Conservation (phyloP, 2,888 invertebrate species). For the Eutolmus rufibarbis region DNA sequence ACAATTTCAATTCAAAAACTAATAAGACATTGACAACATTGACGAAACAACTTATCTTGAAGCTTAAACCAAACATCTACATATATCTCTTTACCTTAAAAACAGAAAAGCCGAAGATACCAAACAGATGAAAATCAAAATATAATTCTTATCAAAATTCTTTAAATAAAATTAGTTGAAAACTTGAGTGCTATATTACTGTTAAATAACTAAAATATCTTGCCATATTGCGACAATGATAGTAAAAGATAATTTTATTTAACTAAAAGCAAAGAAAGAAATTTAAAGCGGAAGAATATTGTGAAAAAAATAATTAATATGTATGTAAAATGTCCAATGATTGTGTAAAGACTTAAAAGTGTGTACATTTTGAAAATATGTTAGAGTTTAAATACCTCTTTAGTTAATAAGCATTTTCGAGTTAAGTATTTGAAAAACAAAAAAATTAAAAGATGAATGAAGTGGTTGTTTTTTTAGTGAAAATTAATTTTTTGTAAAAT, state of each 20-base stretch:
- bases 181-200: slow-evolving; percentile 27
- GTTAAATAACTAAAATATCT: slow-evolving; percentile 20
- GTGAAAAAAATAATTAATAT: background rate
- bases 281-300: background rate
- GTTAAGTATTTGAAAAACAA: background rate
- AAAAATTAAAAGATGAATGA: background rate
- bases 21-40: too few species aligned
- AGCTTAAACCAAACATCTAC: too few species aligned
- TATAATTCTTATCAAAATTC: background rate
- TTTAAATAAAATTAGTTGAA: background rate
- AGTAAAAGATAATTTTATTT: background rate
- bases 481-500: background rate
- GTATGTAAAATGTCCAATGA: background rate
- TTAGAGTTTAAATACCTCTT: slow-evolving; percentile 26
- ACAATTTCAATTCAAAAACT: too few species aligned
- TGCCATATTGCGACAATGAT: slow-evolving; percentile 6
- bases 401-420: background rate
- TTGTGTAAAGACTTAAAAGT: background rate
- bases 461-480: background rate
- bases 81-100: too few species aligned
- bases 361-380: slow-evolving; percentile 23
- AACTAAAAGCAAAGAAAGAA: background rate
- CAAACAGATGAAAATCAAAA: background rate
- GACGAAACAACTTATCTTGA: too few species aligned
- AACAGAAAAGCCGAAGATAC: background rate